phyloP scores from a whole-genome alignment of 1,140 invertebrate species.

The Drosophila neocordata region DNA sequence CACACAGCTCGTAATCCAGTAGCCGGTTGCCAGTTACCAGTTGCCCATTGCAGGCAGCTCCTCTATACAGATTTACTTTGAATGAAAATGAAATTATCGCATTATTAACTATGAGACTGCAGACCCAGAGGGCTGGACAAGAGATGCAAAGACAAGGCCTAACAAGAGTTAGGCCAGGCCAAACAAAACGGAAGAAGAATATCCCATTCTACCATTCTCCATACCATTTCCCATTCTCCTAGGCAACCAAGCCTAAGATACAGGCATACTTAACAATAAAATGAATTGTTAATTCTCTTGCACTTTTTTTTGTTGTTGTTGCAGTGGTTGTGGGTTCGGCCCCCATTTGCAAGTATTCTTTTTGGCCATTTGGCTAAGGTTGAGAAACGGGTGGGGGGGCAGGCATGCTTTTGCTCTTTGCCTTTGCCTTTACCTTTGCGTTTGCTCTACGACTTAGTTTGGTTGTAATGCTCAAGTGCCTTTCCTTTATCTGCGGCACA shows the following conservation, averaged over 20 bases:
- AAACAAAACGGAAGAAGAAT: constrained; percentile 20
- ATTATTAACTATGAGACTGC: constrained; percentile 72
- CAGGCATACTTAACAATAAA: constrained; percentile 76
- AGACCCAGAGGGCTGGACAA: background rate
- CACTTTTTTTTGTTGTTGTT: constrained; percentile 52
- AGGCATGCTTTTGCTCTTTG: constrained; percentile 26
- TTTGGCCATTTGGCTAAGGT: constrained; percentile 23
- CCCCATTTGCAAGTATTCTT: constrained; percentile 39
- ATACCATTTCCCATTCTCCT: constrained; percentile 13
- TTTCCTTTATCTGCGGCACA: constrained; percentile 78
- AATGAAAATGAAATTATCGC: constrained; percentile 80
- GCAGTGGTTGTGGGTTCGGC: constrained; percentile 14
- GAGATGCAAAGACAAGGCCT: constrained; percentile 54
- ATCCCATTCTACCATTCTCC: constrained; percentile 9
- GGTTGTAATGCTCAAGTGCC: constrained; percentile 75
- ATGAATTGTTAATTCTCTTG: constrained; percentile 80
- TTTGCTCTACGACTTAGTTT: constrained; percentile 20
- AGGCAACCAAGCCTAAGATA: constrained; percentile 28
- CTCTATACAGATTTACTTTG: constrained; percentile 72
- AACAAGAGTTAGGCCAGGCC: constrained; percentile 55
- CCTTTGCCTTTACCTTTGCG: too few relatives aligned
- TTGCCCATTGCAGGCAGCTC: constrained; percentile 20
- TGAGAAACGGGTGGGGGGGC: constrained; percentile 13
- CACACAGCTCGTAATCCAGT: constrained; percentile 58
- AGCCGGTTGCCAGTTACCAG: constrained; percentile 59